Evolutionary conservation across 2,797 vertebrate genomes (phyloP).

Genomic region (Chelonia mydas): DNA sequence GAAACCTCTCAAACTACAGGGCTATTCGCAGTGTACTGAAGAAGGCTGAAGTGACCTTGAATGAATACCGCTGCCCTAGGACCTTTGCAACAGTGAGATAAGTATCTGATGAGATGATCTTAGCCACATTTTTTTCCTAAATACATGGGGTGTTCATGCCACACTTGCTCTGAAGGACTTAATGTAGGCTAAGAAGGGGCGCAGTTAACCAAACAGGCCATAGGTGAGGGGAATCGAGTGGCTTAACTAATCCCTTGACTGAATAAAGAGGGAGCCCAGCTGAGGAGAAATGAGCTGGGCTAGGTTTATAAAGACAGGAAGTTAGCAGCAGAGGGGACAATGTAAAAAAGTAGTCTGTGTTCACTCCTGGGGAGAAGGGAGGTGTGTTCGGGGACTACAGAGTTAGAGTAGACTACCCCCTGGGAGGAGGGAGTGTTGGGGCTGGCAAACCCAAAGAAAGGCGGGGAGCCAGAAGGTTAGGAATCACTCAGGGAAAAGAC

Average conservation of each 20-base stretch:
- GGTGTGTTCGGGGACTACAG: not conserved
- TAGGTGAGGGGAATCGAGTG: too few species aligned
- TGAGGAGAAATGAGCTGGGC: not conserved
- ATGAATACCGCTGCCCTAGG: not conserved
- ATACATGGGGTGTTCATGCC: not conserved
- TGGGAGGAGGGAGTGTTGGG: not conserved
- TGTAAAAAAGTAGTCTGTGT: not conserved
- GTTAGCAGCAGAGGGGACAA: not conserved
- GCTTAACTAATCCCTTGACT: too few species aligned
- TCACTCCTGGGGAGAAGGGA: not conserved
- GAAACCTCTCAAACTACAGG: not conserved
- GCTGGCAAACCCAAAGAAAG: not conserved
- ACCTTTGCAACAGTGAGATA: not conserved
- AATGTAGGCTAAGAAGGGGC: not conserved
- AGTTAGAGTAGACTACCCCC: not conserved
- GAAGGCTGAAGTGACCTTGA: not conserved
- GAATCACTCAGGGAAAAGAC: not conserved
- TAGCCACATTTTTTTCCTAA: conserved; percentile 9
- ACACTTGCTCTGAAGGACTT: not conserved
- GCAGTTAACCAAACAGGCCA: not conserved
- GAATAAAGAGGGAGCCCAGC: too few species aligned
- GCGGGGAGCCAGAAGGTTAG: not conserved
- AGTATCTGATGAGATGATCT: not conserved
- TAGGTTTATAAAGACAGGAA: not conserved
- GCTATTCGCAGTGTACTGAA: not conserved